Evolutionary conservation across 1,140 invertebrate genomes (phyloP).

Genomic region (Aphaenogaster floridana): DNA sequence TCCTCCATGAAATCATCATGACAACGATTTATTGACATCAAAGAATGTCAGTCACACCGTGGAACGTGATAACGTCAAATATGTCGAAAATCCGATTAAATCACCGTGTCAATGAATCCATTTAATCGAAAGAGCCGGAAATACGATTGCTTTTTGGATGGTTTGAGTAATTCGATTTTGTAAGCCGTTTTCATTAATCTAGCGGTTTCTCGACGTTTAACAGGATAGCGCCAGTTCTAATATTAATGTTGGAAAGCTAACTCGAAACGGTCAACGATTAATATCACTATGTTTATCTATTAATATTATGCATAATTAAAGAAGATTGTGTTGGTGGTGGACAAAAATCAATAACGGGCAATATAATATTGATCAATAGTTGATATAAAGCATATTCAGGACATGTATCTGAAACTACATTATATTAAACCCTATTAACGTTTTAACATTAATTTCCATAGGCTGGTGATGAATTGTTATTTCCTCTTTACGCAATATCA

Average conservation of each 20-base stretch:
- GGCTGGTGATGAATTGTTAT: slow-evolving; percentile 6
- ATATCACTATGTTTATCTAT: slow-evolving; percentile 18
- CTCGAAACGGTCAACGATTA: slow-evolving; percentile 27
- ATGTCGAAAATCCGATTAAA: slow-evolving; percentile 39
- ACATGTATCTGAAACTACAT: slow-evolving; percentile 11
- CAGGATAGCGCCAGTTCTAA: not conserved
- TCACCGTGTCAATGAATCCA: not conserved
- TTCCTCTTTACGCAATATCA: not conserved
- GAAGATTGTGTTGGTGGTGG: slow-evolving; percentile 12
- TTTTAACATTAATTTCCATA: slow-evolving; percentile 39
- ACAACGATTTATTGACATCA: slow-evolving; percentile 31
- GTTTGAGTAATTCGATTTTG: slow-evolving; percentile 26
- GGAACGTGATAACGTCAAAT: slow-evolving; percentile 12
- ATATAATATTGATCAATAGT: slow-evolving; percentile 44
- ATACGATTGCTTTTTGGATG: not conserved
- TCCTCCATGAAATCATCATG: not conserved
- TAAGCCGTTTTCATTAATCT: slow-evolving; percentile 15
- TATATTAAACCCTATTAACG: slow-evolving; percentile 26
- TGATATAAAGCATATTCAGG: slow-evolving; percentile 14
- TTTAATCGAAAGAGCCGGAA: slow-evolving; percentile 13
- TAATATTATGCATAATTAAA: slow-evolving; percentile 49
- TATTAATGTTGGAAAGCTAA: slow-evolving; percentile 33
- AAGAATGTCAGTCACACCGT: not conserved
- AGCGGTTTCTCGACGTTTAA: not conserved
- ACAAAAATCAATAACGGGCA: slow-evolving; percentile 43